Evolutionary conservation across 2,113 vertebrate genomes (phyloP).

Genomic region (Melozone crissalis): DNA sequence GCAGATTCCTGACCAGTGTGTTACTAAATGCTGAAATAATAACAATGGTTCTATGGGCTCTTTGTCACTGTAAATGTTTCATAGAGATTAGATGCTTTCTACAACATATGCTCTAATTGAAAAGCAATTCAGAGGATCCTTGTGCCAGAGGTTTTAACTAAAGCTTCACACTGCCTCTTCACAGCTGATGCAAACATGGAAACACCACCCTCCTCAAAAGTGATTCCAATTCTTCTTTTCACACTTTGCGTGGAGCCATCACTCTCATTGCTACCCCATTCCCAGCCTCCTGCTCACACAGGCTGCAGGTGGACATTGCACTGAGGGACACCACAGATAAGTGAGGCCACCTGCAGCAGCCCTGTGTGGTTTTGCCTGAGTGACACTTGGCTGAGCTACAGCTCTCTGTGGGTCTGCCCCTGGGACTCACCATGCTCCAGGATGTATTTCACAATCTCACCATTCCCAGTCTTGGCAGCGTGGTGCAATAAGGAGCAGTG

Average conservation of each 20-base stretch:
- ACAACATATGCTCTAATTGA: background rate
- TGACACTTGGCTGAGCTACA: background rate
- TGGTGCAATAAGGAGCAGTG: constrained; percentile 89
- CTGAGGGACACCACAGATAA: background rate
- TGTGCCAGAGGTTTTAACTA: background rate
- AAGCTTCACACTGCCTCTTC: background rate
- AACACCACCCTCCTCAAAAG: background rate
- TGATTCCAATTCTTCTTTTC: background rate
- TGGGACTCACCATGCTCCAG: constrained; percentile 86
- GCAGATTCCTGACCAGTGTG: background rate
- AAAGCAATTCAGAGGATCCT: background rate
- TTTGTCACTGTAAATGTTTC: background rate
- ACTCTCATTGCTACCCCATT: background rate
- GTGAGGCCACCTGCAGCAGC: background rate
- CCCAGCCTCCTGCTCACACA: background rate
- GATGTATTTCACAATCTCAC: constrained; percentile 87
- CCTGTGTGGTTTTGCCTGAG: background rate
- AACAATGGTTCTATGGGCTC: background rate
- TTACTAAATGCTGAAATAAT: background rate
- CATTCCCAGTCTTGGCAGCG: constrained; percentile 85
- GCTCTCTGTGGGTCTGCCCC: background rate
- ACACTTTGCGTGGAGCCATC: background rate
- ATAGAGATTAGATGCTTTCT: background rate
- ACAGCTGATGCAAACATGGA: background rate
- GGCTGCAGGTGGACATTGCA: background rate